Evolutionary conservation across 1,140 invertebrate species (phyloP), one percentile per base, ranked within the genome.

Genomic region (Amyelois transitella): DNA sequence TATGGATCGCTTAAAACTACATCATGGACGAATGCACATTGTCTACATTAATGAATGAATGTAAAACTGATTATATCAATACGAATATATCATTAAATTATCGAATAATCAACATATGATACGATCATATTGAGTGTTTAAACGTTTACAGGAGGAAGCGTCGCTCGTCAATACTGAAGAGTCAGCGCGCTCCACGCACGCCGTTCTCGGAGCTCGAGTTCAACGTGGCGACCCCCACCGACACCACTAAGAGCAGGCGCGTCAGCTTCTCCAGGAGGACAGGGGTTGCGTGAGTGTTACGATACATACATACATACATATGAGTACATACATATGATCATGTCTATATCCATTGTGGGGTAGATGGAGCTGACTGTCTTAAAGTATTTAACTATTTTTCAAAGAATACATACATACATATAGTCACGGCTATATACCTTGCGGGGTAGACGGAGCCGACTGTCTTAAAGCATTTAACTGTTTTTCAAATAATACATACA

Each of bases 121-220:
- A n/a, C 47, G 20, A 58, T 55, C 43, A 22, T 18, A 20, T 19
- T n/a, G n/a, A 47, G 8, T 53, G 14, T 53, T 43, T 48, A 38
- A 53, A 28, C 12, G 38, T 14, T 75, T 75, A 0, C 69, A 87
- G 84, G n/a, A 70, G 78, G 24, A 87, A 85, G 53, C 71, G 84
- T 4, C 62, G 81, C 6, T 87, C 81, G 0, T 87, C 81, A 0
- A 87, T 87, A 51, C 58, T 87, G 1, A 87, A 87, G 58, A 86
- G 69, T 28, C 79, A 86, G 49, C 60, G 81, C 3, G 63, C 75
- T 6, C 72, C 79, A 0, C 77, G 82, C 18, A 79, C 82, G 0
- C 82, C 82, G 0, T 73, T 87, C 45, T 81, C 82, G 0, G 84
- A 86, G 67, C 38, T 87, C 10, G 81, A 87, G 47, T 82, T 84